These are phyloP conservation scores for Blastomussa wellsi DNA, from an alignment of 92 coral and sea anemone species.

Conservation along the genomic window DNA sequence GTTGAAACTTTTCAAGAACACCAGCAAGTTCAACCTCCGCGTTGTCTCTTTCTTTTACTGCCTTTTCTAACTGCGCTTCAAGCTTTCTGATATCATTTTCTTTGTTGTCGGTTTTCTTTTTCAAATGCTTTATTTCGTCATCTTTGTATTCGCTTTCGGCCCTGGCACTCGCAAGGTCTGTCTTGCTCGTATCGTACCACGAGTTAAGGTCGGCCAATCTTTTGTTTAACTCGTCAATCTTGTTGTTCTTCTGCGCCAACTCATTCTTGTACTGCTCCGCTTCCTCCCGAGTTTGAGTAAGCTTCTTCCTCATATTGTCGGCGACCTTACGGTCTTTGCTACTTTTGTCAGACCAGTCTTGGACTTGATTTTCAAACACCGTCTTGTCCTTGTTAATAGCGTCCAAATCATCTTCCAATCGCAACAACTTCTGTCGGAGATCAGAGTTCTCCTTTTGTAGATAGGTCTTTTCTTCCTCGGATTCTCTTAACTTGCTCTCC, in stretches of 20 bases:
- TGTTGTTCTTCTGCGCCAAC: slow-evolving; percentile 65
- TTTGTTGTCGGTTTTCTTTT: slow-evolving; percentile 48
- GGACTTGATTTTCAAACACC: slow-evolving; percentile 69
- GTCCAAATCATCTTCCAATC: slow-evolving; percentile 71
- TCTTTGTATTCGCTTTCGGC: slow-evolving; percentile 66
- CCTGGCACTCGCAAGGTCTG: slow-evolving; percentile 54
- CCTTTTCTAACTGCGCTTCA: slow-evolving; percentile 63
- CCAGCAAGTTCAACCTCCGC: slow-evolving; percentile 75
- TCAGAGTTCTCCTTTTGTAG: slow-evolving; percentile 66
- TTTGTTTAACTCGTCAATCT: slow-evolving; percentile 62
- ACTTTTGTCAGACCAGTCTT: slow-evolving; percentile 60
- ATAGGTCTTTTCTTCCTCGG: slow-evolving; percentile 67
- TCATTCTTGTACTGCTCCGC: slow-evolving; percentile 65
- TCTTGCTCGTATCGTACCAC: slow-evolving; percentile 58
- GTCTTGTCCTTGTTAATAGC: slow-evolving; percentile 58
- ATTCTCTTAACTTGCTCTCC: slow-evolving; percentile 71
- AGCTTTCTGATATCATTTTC: slow-evolving; percentile 68
- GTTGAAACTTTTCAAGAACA: slow-evolving; percentile 60
- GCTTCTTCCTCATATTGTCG: slow-evolving; percentile 58
- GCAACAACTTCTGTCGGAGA: slow-evolving; percentile 65
- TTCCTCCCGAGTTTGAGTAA: slow-evolving; percentile 71
- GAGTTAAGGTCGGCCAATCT: slow-evolving; percentile 56
- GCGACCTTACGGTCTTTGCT: slow-evolving; percentile 66
- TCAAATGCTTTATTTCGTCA: slow-evolving; percentile 67
- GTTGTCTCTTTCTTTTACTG: slow-evolving; percentile 70